These are phyloP conservation scores for Lysiphlebus fabarum DNA, from an alignment of 1,140 invertebrate genomes.

Conservation along the genomic window DNA sequence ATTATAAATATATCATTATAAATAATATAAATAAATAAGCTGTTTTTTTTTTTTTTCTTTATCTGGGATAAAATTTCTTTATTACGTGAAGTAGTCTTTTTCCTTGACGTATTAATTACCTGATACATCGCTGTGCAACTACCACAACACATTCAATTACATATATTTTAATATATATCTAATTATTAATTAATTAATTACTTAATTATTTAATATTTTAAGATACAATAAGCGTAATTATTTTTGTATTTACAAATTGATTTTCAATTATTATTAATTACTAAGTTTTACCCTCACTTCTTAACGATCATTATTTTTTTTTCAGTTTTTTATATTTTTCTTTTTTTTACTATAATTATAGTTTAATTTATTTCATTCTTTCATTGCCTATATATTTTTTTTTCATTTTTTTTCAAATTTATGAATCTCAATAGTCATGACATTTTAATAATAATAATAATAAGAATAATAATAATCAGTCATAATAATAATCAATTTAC, in stretches of 20 bases:
- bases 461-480: too few species aligned
- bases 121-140: slow-evolving; percentile 55
- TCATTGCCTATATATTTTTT: neutral
- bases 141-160: slow-evolving; percentile 57
- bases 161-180: slow-evolving; percentile 21
- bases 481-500: too few species aligned
- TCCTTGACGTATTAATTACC: slow-evolving; percentile 43
- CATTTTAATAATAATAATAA: too few species aligned
- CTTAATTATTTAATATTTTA: slow-evolving; percentile 55
- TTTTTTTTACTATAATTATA: slow-evolving; percentile 33
- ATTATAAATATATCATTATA: too few species aligned
- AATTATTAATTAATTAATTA: slow-evolving; percentile 37
- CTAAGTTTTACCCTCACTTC: too few species aligned
- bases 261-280: slow-evolving; percentile 18
- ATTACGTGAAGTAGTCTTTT: too few species aligned
- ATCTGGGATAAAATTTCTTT: too few species aligned
- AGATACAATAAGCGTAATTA: slow-evolving; percentile 58
- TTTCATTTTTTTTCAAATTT: neutral
- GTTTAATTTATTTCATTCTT: slow-evolving; percentile 15
- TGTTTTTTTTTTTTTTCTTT: too few species aligned
- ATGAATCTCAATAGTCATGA: too few species aligned
- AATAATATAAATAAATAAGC: too few species aligned
- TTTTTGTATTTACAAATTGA: slow-evolving; percentile 53
- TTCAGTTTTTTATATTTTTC: slow-evolving; percentile 42
- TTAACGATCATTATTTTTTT: slow-evolving; percentile 31